A percentile compares a stretch with the other conserved stretches of the same genome.
Evolutionary conservation across 2,113 vertebrate species (phyloP).

Genomic region (Dinomys branickii): DNA sequence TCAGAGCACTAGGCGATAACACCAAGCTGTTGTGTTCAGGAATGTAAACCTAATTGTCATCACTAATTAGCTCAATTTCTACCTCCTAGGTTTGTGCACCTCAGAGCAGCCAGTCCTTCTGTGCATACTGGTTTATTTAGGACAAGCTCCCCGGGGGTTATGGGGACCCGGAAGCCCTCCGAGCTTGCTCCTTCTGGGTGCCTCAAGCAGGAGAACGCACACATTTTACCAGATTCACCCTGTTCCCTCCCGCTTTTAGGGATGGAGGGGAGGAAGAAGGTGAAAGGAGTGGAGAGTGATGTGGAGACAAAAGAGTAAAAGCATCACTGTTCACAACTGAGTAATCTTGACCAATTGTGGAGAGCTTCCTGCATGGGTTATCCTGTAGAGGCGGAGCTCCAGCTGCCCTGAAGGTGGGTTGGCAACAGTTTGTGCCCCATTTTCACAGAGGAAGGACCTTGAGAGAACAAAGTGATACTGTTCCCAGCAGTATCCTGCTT

Average conservation of each 20-base stretch:
- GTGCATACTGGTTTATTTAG: neutral
- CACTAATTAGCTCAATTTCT: constrained; percentile 47
- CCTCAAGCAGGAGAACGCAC: neutral
- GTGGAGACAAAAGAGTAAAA: neutral
- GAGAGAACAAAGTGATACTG: neutral
- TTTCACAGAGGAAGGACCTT: neutral
- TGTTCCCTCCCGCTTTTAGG: neutral
- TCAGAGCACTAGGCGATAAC: neutral
- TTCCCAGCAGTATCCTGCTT: neutral
- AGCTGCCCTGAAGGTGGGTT: neutral
- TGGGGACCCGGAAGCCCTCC: neutral
- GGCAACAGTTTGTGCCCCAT: neutral
- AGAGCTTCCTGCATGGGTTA: no score
- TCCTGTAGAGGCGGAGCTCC: accelerated
- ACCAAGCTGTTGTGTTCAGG: neutral
- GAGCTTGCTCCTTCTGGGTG: neutral
- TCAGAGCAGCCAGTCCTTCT: neutral
- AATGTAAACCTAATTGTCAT: neutral
- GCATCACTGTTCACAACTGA: no score
- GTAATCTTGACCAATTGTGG: neutral
- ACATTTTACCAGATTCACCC: neutral
- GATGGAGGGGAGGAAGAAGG: neutral
- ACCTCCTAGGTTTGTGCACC: neutral
- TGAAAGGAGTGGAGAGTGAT: neutral
- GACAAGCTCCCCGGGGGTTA: neutral